Evolutionary conservation across 2,888 invertebrate species (phyloP), one percentile per base, ranked within the genome.

Genomic region (Periphyllus acericola): DNA sequence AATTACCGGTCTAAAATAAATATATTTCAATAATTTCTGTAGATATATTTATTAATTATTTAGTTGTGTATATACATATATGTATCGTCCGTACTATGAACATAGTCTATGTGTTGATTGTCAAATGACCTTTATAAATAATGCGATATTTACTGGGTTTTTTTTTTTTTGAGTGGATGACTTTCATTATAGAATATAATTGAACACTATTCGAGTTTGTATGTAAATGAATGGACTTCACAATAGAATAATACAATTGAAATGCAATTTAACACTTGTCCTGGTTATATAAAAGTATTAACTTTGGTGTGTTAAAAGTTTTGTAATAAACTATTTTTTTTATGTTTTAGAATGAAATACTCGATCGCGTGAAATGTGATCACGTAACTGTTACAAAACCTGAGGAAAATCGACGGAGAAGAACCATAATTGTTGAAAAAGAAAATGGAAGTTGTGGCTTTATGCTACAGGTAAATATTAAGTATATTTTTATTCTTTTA

Each of bases 401-500:
- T 17, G 96, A 96, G 90, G 97, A 97, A 90, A 97, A 98, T 91
- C 95, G 97, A 90, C 93, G 96, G 34, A 93, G 97, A 89, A 94
- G 98, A 75, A 96, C 98, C 29, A 98, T 98, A 89, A 97, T 99
- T 89, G 95, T 97, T 9, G 97, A 98, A 92, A 96, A 96, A 92
- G 96, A 95, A 91, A 96, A 96, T 91, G 96, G 96, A 76, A 96
- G 96, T 55, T 99, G 97, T 92, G 99, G 99, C 25, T 99, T 99
- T 92, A 98, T 98, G 0, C 93, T 99, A 71, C 98, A 94, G 93
- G 95, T 94, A 91, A 89, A 90, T 82, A 32, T 68, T 25, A 79
- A n/a, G 25, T 55, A 55, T n/a, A 1, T 80, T 52, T 52, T 80
- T 66, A 66, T 32, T 80, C 60, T 32, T 21, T 60, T 60, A 46